Base-by-base conservation (phyloP, 1,140 invertebrate genomes). In the Diplogasteroides magnus region DNA sequence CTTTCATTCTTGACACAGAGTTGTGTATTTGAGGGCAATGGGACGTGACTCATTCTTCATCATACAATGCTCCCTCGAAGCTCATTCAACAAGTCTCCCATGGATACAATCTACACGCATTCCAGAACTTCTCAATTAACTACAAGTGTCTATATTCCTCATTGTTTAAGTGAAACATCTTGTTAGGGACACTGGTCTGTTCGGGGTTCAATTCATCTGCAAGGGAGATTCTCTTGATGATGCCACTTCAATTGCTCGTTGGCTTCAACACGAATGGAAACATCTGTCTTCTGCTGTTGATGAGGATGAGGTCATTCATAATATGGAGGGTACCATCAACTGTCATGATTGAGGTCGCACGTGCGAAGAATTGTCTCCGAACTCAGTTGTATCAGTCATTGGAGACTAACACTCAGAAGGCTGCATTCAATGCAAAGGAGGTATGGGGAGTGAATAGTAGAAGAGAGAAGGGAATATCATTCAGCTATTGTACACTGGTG, bases 121-220 rank as follows among this genome's bases (percentile, higher is more conserved):
- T 93, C 87, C 94, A 98, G 84, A 93, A 93, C 37, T 99, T 99
- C 86, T 98, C 98, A 83, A 98, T 96, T 14, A 98, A 94, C 85
- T 99, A 99, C 85, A 96, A 96, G 83, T 72, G 29, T 26, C 11
- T 61, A 31, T 25, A 59, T 26, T 37, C 26, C 32, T 65, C 6
- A 2, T 0, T 19, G 6, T 23, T 56, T 0, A 14, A 59, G 23
- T 65, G 1, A 59, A 3, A 60, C 19, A 29, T 31, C 23, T 60
- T 60, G 32, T 23, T 26, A 72, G 70, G 58, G 95, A 98, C 82
- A 99, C 95, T 67, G 96, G 95, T 55, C 87, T 99, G 0, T 99
- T 95, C 87, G 95, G 95, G 61, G 89, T 96, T 71, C 98, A 98
- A 82, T 97, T 91, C 83, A 92, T 97, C 2, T 88, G 89, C 77